A percentile compares a stretch with the other conserved stretches of the same genome.
Evolutionary conservation across 2,797 vertebrate species (phyloP).

Genomic region (Pteronotus mesoamericanus): DNA sequence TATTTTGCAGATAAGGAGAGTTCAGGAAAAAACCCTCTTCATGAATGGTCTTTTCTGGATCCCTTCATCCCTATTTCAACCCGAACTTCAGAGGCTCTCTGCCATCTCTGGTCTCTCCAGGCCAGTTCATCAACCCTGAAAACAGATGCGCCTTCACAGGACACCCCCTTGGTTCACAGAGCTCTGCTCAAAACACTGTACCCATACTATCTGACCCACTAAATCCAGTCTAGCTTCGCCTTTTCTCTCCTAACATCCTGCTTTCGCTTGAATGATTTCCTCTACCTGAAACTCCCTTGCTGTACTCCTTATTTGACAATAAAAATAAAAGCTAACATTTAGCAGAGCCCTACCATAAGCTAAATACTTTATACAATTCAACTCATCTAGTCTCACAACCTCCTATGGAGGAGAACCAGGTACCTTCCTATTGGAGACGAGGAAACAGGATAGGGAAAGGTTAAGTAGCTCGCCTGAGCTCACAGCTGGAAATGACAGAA

Average conservation of each 20-base stretch:
- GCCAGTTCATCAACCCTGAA: neutral
- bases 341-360: neutral
- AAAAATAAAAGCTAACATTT: neutral
- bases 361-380: neutral
- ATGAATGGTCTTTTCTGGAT: neutral
- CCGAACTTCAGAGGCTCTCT: neutral
- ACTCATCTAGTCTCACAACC: no score
- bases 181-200: neutral
- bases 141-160: neutral
- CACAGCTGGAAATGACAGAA: neutral
- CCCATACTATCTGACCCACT: neutral
- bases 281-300: neutral
- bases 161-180: neutral
- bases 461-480: neutral
- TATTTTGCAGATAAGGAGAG: neutral
- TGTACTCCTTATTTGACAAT: neutral
- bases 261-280: neutral
- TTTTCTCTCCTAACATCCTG: neutral
- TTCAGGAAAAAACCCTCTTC: neutral
- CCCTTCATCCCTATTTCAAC: neutral
- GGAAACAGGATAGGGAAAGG: neutral
- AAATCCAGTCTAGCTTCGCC: neutral
- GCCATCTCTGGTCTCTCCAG: neutral
- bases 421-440: neutral
- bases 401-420: no score